These are phyloP conservation scores for Mionectes macconnelli DNA, from an alignment of 2,113 vertebrate species.

Conservation along the genomic window DNA sequence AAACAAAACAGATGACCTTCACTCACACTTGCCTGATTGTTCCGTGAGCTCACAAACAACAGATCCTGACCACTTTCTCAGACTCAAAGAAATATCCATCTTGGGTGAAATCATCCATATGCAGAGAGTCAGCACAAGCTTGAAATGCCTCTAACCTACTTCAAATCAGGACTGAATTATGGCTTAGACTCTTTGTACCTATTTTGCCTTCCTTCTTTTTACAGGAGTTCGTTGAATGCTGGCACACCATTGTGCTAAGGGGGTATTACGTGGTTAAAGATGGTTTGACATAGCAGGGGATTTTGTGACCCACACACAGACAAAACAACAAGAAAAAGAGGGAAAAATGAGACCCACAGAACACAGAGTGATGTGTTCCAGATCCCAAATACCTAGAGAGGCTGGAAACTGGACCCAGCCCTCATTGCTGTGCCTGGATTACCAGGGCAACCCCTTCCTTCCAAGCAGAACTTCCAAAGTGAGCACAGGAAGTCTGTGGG, in stretches of 20 bases:
- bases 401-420: neutral
- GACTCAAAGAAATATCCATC: neutral
- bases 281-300: neutral
- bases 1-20: neutral
- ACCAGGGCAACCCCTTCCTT: neutral
- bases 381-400: neutral
- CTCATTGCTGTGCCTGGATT: neutral
- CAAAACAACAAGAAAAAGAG: neutral
- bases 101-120: neutral
- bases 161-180: neutral
- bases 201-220: neutral
- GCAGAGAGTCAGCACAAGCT: neutral
- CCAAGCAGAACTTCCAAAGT: neutral
- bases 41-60: neutral
- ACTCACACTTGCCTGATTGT: neutral
- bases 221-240: neutral
- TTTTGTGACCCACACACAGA: neutral
- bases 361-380: neutral
- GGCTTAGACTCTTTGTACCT: neutral
- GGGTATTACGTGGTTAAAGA: fast-evolving
- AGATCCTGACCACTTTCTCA: neutral
- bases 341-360: neutral
- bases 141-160: neutral
- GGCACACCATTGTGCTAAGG: neutral
- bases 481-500: neutral